Evolutionary conservation across 2,888 invertebrate genomes (phyloP).

Genomic region (Isotomurus palustris): DNA sequence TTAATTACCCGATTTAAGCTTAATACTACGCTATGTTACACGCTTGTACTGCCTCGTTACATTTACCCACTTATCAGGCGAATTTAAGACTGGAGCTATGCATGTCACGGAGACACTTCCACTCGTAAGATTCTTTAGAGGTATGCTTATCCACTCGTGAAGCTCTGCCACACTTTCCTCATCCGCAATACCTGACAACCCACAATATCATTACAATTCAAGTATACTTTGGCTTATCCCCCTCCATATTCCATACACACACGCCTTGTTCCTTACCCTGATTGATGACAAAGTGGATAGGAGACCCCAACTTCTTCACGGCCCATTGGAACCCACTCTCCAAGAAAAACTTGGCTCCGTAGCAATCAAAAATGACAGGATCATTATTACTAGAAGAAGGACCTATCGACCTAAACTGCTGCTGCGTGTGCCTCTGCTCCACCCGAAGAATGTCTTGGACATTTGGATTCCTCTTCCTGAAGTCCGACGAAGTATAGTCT

Average conservation of each 20-base stretch:
- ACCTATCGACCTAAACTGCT: too few relatives aligned
- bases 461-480: not conserved
- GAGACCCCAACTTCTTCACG: constrained; percentile 8
- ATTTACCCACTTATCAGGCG: constrained; percentile 21
- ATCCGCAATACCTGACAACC: not conserved
- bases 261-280: constrained; percentile 17
- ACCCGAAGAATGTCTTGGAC: not conserved
- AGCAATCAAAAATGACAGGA: constrained; percentile 20
- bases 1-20: too few relatives aligned
- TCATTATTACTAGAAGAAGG: not conserved
- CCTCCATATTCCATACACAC: too few relatives aligned
- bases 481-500: constrained; percentile 1
- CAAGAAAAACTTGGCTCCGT: constrained; percentile 23
- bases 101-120: constrained; percentile 18
- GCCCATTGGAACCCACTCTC: constrained; percentile 29
- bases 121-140: constrained; percentile 1
- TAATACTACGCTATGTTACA: too few relatives aligned
- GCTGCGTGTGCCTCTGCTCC: not conserved
- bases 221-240: not conserved
- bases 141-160: constrained; percentile 20
- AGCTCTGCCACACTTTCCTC: constrained; percentile 1
- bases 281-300: constrained; percentile 18
- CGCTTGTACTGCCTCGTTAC: constrained; percentile 15
- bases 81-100: constrained; percentile 22
- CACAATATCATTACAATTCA: not conserved